phyloP scores from a whole-genome alignment of 2,888 invertebrate genomes.

The Prosapia bicincta region DNA sequence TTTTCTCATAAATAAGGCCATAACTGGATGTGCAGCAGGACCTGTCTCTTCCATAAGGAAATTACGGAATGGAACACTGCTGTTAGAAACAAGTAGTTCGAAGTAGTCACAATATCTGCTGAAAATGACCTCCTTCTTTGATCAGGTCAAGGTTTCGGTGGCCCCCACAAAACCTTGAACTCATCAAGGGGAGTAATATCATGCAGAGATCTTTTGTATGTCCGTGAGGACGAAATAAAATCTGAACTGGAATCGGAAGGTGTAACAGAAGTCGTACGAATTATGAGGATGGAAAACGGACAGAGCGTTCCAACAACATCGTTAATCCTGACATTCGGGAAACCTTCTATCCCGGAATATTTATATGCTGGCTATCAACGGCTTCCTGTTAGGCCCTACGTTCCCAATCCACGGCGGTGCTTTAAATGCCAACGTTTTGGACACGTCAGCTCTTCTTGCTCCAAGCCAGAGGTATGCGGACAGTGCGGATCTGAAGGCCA shows the following conservation, averaged over 20 bases:
- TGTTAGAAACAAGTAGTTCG: background rate
- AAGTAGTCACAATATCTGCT: background rate
- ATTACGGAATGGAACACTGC: background rate
- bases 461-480: background rate
- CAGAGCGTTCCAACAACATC: background rate
- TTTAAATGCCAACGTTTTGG: background rate
- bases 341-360: background rate
- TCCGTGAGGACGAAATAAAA: background rate
- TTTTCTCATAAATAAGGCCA: background rate
- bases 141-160: background rate
- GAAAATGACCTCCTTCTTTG: background rate
- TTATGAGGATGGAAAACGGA: background rate
- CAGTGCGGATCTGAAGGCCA: background rate
- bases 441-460: background rate
- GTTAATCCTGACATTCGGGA: background rate
- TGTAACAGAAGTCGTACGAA: background rate
- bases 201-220: background rate
- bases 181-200: background rate
- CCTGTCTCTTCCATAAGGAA: background rate
- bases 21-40: background rate
- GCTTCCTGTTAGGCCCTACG: background rate
- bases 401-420: conserved; percentile 13
- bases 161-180: background rate
- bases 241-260: background rate
- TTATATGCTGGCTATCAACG: conserved; percentile 5